Percentiles rank a stretch among this genome's conserved stretches.
phyloP scores from a whole-genome alignment of 2,797 vertebrate genomes.

The Loriculus beryllinus region DNA sequence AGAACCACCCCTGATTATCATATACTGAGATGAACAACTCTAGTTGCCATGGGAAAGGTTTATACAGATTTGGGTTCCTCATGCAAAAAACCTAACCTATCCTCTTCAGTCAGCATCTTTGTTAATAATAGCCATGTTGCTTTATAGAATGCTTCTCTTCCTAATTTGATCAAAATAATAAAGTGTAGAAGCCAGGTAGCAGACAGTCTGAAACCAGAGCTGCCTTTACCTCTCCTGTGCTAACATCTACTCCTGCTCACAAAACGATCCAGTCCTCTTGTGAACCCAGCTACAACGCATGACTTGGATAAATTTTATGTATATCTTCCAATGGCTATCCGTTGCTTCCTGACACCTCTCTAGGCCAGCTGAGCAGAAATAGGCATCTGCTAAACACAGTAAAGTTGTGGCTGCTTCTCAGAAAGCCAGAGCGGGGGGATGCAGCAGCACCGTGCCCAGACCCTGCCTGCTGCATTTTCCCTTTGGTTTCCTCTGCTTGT shows the following conservation, averaged over 20 bases:
- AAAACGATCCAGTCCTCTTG: neutral
- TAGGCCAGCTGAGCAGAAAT: neutral
- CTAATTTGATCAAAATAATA: neutral
- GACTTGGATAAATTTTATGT: neutral
- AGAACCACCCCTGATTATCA: neutral
- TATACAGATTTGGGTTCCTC: neutral
- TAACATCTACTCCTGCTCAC: neutral
- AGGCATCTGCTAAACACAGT: neutral
- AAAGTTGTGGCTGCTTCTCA: neutral
- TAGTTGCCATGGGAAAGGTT: neutral
- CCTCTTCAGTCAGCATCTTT: neutral
- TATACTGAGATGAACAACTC: neutral
- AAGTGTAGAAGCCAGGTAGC: neutral
- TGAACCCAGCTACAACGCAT: neutral
- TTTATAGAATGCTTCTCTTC: neutral
- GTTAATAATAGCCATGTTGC: neutral
- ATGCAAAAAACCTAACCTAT: neutral
- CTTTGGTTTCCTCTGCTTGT: slow-evolving; percentile 1
- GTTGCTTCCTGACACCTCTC: neutral
- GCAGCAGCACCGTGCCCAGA: neutral
- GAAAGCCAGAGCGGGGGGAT: neutral
- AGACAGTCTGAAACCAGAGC: neutral
- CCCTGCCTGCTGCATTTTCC: neutral
- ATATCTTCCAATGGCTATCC: neutral
- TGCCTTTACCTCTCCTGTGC: neutral